These are phyloP conservation scores for Heliconius charithonia DNA, from an alignment of 2,888 invertebrate species.

Conservation along the genomic window DNA sequence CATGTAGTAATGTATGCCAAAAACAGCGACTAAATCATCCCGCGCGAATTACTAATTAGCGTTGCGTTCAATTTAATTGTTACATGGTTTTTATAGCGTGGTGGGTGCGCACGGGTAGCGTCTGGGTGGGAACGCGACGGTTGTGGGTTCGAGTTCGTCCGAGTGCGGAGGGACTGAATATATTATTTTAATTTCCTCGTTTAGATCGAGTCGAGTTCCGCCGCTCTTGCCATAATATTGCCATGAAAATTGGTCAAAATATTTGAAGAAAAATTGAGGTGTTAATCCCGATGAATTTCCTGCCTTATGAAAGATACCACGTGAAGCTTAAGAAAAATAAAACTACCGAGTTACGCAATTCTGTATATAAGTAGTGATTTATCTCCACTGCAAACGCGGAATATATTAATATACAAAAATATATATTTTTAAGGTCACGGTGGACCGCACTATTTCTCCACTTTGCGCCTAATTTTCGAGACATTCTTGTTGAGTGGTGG, in stretches of 20 bases:
- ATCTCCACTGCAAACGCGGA: too few relatives aligned
- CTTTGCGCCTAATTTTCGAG: background rate
- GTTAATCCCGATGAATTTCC: background rate
- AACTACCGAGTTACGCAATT: background rate
- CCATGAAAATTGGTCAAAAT: background rate
- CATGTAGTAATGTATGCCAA: slow-evolving; percentile 40
- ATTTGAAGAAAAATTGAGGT: background rate
- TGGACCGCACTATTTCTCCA: background rate
- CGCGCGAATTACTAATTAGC: slow-evolving; percentile 11
- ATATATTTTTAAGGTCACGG: too few relatives aligned
- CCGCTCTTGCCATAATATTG: background rate
- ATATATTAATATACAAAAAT: too few relatives aligned
- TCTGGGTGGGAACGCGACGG: background rate
- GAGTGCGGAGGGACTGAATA: too few relatives aligned
- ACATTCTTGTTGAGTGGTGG: too few relatives aligned
- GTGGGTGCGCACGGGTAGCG: too few relatives aligned
- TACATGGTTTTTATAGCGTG: background rate
- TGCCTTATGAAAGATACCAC: background rate
- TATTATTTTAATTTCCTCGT: too few relatives aligned
- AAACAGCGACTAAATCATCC: slow-evolving; percentile 33
- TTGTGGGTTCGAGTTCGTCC: background rate
- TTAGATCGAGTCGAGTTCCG: background rate
- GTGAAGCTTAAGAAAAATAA: background rate
- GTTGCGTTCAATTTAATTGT: slow-evolving; percentile 7
- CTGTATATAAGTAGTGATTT: too few relatives aligned